A percentile compares a stretch with the other conserved stretches of the same genome.
Conservation (phyloP, 2,113 vertebrate genomes). For the Scomber scombrus region DNA sequence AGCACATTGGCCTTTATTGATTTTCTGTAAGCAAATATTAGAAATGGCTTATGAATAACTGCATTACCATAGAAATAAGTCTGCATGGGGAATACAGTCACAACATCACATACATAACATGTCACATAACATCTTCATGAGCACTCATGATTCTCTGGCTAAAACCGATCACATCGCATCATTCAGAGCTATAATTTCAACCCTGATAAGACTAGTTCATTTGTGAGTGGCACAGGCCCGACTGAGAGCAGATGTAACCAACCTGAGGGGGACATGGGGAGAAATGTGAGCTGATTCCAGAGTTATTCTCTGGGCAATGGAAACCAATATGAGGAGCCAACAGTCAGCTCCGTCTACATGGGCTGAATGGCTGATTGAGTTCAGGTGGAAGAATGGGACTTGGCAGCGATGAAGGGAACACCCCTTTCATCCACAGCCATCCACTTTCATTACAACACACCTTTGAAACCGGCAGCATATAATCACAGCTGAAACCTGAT, state of each 20-base stretch:
- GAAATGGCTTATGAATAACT: conserved; percentile 64
- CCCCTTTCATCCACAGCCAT: conserved; percentile 73
- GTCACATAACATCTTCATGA: conserved; percentile 58
- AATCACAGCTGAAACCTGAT: conserved; percentile 70
- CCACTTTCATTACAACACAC: conserved; percentile 74
- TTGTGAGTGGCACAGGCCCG: conserved; percentile 50
- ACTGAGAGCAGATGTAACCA: conserved; percentile 65
- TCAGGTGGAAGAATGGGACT: conserved; percentile 65
- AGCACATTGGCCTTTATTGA: conserved; percentile 49
- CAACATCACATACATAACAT: conserved; percentile 51
- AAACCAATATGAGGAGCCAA: conserved; percentile 79
- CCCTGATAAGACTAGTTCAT: conserved; percentile 63
- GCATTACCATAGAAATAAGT: conserved; percentile 79
- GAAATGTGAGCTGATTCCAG: conserved; percentile 79
- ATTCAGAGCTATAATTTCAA: conserved; percentile 44
- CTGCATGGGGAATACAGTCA: conserved; percentile 28
- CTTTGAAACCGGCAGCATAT: conserved; percentile 69
- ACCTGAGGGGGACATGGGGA: conserved; percentile 61
- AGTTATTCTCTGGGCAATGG: conserved; percentile 76
- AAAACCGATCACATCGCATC: conserved; percentile 63
- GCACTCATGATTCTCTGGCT: conserved; percentile 35
- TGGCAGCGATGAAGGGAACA: conserved; percentile 68
- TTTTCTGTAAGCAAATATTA: conserved; percentile 65
- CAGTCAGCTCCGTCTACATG: conserved; percentile 65
- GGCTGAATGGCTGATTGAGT: conserved; percentile 73